Percentiles rank a stretch among this genome's conserved stretches.
Conservation (phyloP, 2,113 vertebrate genomes). For the Chaenogobius annularis region DNA sequence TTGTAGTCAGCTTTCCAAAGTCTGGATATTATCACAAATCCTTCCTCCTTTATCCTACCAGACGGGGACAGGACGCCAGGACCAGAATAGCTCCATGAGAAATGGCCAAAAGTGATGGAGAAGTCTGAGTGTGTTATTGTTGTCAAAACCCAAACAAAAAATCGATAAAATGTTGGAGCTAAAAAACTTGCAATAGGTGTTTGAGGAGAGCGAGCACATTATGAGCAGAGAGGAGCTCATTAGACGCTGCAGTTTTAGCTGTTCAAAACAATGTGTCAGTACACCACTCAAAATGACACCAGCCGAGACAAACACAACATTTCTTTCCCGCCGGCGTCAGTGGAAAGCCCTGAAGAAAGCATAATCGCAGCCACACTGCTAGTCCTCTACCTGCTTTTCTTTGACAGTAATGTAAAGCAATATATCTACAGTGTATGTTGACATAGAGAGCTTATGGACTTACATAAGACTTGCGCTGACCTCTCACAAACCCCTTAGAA, state of each 20-base stretch:
- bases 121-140: conserved; percentile 39
- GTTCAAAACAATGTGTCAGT: conserved; percentile 58
- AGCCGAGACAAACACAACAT: conserved; percentile 47
- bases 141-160: conserved; percentile 47
- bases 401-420: conserved; percentile 35
- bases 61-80: conserved; percentile 25
- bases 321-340: conserved; percentile 38
- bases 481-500: too few relatives aligned
- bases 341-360: conserved; percentile 18
- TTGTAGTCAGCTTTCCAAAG: conserved; percentile 38
- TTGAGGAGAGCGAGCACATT: conserved; percentile 31
- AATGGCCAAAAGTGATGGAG: conserved; percentile 49
- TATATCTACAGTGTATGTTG: conserved; percentile 35
- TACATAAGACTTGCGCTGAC: conserved; percentile 17
- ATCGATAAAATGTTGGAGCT: conserved; percentile 25
- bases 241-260: conserved; percentile 39
- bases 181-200: conserved; percentile 31
- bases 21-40: conserved; percentile 51
- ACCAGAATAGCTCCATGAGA: conserved; percentile 49
- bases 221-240: conserved; percentile 55
- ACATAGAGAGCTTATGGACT: conserved; percentile 16
- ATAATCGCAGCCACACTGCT: conserved; percentile 28
- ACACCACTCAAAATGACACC: conserved; percentile 47
- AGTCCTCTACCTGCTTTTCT: conserved; percentile 20
- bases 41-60: conserved; percentile 57